Conservation (phyloP, 2,113 vertebrate genomes). For the Paratilapia polleni region DNA sequence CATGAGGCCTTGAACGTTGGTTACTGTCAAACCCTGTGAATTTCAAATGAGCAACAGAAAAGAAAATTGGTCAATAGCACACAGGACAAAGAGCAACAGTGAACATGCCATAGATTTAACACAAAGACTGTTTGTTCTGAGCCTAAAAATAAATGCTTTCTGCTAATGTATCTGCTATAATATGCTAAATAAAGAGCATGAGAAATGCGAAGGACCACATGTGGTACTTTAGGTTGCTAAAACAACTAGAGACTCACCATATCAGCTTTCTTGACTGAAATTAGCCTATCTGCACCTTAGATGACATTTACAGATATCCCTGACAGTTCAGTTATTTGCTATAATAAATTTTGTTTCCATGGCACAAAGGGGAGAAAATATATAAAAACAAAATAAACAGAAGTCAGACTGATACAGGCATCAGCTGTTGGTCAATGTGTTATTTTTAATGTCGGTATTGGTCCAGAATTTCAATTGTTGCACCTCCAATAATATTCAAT, state of each 20-base stretch:
- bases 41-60: neutral
- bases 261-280: neutral
- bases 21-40: constrained; percentile 24
- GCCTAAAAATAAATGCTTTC: neutral
- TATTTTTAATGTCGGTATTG: no score
- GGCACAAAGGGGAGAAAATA: neutral
- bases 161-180: neutral
- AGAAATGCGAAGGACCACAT: neutral
- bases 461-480: no score
- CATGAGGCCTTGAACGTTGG: constrained; percentile 23
- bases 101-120: no score
- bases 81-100: neutral
- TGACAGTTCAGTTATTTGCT: neutral
- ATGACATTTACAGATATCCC: neutral
- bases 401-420: no score
- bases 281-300: neutral
- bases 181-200: neutral
- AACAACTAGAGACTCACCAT: neutral
- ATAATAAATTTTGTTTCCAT: neutral
- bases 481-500: no score
- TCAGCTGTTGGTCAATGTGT: no score
- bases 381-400: neutral
- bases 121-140: no score
- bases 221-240: neutral
- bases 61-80: neutral